Evolutionary conservation across 1,140 invertebrate genomes (phyloP).

Genomic region (Anastrepha obliqua): DNA sequence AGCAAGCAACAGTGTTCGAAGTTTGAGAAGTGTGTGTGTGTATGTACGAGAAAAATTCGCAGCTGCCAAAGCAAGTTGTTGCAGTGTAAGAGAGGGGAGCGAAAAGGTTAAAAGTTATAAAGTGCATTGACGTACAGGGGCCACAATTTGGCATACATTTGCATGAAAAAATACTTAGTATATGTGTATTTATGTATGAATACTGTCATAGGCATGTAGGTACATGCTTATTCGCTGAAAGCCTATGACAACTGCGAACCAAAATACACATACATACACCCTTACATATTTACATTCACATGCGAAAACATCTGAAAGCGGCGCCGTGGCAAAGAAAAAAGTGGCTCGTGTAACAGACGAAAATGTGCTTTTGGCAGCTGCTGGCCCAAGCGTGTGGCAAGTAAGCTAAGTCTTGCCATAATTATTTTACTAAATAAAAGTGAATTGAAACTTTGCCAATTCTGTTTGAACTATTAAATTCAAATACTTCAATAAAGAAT

Average conservation of each 20-base stretch:
- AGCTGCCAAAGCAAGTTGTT: neutral
- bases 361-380: conserved; percentile 3
- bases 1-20: neutral
- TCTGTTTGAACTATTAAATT: too few species aligned
- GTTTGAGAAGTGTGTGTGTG: too few species aligned
- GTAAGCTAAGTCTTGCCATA: neutral
- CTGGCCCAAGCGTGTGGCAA: neutral
- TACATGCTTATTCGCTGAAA: neutral
- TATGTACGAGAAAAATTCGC: neutral
- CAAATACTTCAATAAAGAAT: neutral
- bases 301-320: conserved; percentile 1
- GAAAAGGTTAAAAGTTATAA: neutral
- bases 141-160: neutral
- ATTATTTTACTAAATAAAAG: too few species aligned
- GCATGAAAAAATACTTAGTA: neutral
- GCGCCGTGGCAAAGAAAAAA: neutral
- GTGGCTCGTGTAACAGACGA: neutral
- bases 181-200: neutral
- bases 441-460: too few species aligned
- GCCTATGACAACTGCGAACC: conserved; percentile 6
- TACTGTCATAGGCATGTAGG: neutral
- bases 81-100: neutral
- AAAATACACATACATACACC: neutral
- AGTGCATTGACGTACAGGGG: conserved; percentile 25
- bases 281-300: neutral